Evolutionary conservation across 2,888 invertebrate species (phyloP).

Genomic region (Magallana nippona): DNA sequence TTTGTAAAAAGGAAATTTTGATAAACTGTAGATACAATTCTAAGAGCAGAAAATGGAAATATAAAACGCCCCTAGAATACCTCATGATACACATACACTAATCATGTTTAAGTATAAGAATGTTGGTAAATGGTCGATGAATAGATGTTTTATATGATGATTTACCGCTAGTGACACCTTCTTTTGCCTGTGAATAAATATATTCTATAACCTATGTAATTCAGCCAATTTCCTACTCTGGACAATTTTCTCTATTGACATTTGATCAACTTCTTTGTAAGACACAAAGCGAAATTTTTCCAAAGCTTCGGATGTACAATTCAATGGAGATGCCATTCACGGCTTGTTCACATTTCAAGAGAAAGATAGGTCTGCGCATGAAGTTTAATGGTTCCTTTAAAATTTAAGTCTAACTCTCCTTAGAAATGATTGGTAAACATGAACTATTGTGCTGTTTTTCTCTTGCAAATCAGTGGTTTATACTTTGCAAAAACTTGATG

Average conservation of each 20-base stretch:
- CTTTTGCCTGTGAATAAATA: neutral
- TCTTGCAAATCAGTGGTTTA: neutral
- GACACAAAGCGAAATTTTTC: neutral
- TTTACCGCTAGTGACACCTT: neutral
- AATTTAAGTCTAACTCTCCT: neutral
- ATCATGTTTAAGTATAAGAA: neutral
- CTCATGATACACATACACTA: neutral
- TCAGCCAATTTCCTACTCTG: neutral
- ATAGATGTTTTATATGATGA: conserved; percentile 7
- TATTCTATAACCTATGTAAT: neutral
- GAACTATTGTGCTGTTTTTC: neutral
- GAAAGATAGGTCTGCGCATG: neutral
- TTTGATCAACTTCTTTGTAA: neutral
- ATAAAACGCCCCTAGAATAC: neutral
- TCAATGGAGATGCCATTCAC: conserved; percentile 10
- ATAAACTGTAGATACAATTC: too few species aligned
- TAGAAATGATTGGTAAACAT: neutral
- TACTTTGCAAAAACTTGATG: too few species aligned
- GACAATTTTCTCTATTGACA: neutral
- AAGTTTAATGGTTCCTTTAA: neutral
- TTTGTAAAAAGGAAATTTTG: too few species aligned
- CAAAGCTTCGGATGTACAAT: neutral
- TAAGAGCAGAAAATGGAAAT: neutral
- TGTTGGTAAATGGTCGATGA: neutral
- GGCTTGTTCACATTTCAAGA: neutral